Percentiles rank a stretch among this genome's conserved stretches.
Evolutionary conservation across 2,113 vertebrate species (phyloP).

Genomic region (Gallinago media): DNA sequence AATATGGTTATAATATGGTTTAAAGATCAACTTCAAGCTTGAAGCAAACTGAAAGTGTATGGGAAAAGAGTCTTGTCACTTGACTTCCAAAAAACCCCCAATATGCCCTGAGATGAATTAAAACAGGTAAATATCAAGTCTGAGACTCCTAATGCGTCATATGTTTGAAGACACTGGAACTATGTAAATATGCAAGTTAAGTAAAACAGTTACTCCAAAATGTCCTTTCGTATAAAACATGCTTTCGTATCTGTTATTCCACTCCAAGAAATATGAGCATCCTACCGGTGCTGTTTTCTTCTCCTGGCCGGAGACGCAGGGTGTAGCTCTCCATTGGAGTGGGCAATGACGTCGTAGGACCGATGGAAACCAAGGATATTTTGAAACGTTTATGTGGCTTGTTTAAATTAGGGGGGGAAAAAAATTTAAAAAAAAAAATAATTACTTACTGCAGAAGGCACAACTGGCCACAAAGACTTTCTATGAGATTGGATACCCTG

Average conservation of each 20-base stretch:
- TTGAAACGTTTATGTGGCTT: neutral
- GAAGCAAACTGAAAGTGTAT: constrained; percentile 13
- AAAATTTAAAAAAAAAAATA: neutral
- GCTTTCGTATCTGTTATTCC: neutral
- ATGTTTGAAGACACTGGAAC: neutral
- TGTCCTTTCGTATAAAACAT: neutral
- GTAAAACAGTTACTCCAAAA: constrained; percentile 40
- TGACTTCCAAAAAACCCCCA: neutral
- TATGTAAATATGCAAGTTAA: constrained; percentile 38
- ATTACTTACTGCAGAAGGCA: constrained; percentile 11
- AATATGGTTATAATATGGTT: constrained; percentile 66
- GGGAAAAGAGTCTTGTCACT: neutral
- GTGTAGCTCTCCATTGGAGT: neutral
- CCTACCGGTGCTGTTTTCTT: neutral
- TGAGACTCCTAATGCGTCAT: neutral
- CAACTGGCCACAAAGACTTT: constrained; percentile 32
- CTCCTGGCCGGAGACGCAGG: neutral
- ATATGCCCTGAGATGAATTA: neutral
- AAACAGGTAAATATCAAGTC: constrained; percentile 28
- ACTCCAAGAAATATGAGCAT: constrained; percentile 35
- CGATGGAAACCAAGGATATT: constrained; percentile 11
- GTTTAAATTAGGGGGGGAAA: neutral
- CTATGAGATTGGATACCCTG: constrained; percentile 43
- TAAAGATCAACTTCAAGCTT: constrained; percentile 40
- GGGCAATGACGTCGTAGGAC: neutral